Evolutionary conservation across 2,113 vertebrate species (phyloP).

Genomic region (Phrynocephalus versicolor): DNA sequence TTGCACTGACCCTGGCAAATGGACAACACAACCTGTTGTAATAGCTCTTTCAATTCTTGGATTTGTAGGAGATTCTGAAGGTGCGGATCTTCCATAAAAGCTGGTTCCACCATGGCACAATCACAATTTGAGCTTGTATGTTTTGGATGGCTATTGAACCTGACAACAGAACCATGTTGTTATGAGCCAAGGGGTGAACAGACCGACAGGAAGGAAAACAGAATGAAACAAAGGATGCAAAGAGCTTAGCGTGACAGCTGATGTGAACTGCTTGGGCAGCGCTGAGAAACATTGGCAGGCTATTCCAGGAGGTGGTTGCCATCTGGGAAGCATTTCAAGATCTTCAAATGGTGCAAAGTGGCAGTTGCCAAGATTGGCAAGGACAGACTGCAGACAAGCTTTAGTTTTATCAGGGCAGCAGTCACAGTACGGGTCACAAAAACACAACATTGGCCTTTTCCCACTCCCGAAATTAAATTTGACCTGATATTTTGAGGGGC

Average conservation of each 20-base stretch:
- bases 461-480: neutral
- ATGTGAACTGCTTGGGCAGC: constrained; percentile 7
- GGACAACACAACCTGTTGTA: constrained; percentile 12
- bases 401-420: neutral
- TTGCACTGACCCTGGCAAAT: constrained; percentile 4
- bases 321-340: neutral
- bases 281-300: neutral
- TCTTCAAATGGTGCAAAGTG: neutral
- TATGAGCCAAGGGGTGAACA: neutral
- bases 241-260: neutral
- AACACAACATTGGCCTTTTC: too few species aligned
- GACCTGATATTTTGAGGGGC: neutral
- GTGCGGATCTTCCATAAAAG: constrained; percentile 7
- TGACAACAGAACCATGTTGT: constrained; percentile 26
- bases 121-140: constrained; percentile 20
- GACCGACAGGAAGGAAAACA: constrained; percentile 16
- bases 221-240: neutral
- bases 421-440: too few species aligned
- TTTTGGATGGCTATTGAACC: constrained; percentile 11
- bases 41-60: constrained; percentile 7
- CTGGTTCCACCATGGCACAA: neutral
- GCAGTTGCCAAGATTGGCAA: neutral
- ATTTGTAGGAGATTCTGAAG: constrained; percentile 13
- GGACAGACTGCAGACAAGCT: neutral
- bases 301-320: constrained; percentile 12